phyloP scores from a whole-genome alignment of 2,888 invertebrate genomes.

The Dynastes grantii region DNA sequence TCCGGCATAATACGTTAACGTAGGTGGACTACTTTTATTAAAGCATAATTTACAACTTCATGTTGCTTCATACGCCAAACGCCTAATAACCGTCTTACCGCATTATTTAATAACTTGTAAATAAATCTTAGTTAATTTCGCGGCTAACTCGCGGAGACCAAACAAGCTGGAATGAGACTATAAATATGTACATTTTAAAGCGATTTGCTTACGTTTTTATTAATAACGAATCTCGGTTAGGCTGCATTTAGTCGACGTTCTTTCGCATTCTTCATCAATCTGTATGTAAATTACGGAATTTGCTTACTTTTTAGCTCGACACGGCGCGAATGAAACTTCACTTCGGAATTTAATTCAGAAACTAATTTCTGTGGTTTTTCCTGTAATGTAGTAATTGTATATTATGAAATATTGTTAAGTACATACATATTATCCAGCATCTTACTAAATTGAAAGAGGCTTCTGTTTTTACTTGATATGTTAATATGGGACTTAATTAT shows the following conservation, averaged over 20 bases:
- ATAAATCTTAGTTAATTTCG: constrained; percentile 39
- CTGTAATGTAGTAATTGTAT: too few relatives aligned
- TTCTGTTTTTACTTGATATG: too few relatives aligned
- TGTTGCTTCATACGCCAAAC: background rate
- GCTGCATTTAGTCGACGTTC: constrained; percentile 12
- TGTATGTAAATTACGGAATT: constrained; percentile 45
- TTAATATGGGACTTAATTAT: too few relatives aligned
- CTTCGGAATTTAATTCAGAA: background rate
- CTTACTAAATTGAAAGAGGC: too few relatives aligned
- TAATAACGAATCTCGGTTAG: constrained; percentile 9
- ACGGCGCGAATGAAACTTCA: background rate
- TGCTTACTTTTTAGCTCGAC: constrained; percentile 5
- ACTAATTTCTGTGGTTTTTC: background rate
- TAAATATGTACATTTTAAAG: constrained; percentile 46
- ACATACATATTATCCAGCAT: too few relatives aligned
- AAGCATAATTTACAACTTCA: background rate
- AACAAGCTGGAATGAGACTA: constrained; percentile 37
- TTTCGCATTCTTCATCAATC: constrained; percentile 39
- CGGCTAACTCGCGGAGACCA: constrained; percentile 3
- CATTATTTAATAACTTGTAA: constrained; percentile 5
- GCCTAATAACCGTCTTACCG: background rate
- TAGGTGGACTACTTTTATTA: background rate
- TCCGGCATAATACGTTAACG: background rate
- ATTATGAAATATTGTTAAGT: too few relatives aligned
- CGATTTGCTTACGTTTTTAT: constrained; percentile 27